Evolutionary conservation across 2,113 vertebrate species (phyloP), one percentile per base, ranked within the genome.

Genomic region (Gavialis gangeticus): DNA sequence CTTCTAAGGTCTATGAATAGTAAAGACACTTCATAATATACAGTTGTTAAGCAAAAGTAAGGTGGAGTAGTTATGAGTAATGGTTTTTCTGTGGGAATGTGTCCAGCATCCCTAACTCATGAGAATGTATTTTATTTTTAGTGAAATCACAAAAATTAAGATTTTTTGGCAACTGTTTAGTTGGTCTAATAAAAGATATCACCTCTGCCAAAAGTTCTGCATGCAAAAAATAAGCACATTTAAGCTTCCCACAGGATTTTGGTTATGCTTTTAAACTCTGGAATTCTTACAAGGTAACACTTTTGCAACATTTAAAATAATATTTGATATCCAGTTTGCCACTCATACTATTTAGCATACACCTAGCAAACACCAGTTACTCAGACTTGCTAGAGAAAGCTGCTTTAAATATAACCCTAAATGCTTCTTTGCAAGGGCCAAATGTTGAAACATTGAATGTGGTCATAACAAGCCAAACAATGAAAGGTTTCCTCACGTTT

Each of bases 11-110:
- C 66, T 82, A 75, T 90, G 79, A 81, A 9, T 80, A 76, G 56
- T 3, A 37, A 64, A 3, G 10, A 60, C 85, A 60, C 88, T 87
- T 79, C 82, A 71, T 86, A 60, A 81, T 37, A 58, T 21, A 79
- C 0, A 28, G 60, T 63, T 80, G 82, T 59, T 66, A 87, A 69
- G 58, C 28, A 81, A 75, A 10, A 91, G n/a, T 27, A 84, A 93
- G 91, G 83, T 88, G 81, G 89, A 95, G 82, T 66, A 92, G 78
- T 34, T 54, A 75, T 94, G 93, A 93, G 59, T 84, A 93, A 91
- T 93, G 83, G 64, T 77, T 82, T 46, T 80, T 92, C 90, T 90
- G 82, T 92, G 87, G 76, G 87, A 96, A 86, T 21, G 55, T 60
- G 24, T 78, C 66, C 91, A 85, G n/a, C 86, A 69, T 37, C 55